Evolutionary conservation across 1,140 invertebrate species (phyloP), one percentile per base, ranked within the genome.

Genomic region (Chrysopa pallens): DNA sequence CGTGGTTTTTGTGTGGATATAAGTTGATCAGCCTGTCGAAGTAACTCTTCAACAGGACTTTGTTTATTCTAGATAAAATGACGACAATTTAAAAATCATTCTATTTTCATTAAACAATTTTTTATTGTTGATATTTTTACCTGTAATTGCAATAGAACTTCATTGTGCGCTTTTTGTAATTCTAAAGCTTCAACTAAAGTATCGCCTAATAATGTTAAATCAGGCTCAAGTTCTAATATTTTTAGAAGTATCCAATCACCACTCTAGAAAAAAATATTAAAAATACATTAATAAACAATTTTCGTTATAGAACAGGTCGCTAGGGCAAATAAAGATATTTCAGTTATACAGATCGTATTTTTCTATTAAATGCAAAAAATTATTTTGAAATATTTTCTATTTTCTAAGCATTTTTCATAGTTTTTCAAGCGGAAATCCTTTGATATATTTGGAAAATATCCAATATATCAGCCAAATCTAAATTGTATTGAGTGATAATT

Each of bases 31-130:
- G 87, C 87, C 61, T 86, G 78, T 33, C 78, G 70, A 38, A 92
- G 70, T 41, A 93, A 71, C 62, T 92, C 86, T 53, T 88, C 83
- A 46, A 93, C 86, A 38, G 90, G 87, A 56, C 80, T 84, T 59
- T 92, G 85, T 64, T 93, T 88, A 51, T 73, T 80, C 84, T 92
- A 57, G 31, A 69, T 65, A 48, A 42, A 45, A 41, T 49, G 40
- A 45, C 8, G 8, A 12, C 2, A 8, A 4, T 33, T 33, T 4
- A 33, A 33, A 33, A 33, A 33, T 33, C 6, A 33, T 12, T 12
- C 2, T 11, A 33, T 33, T 11, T 33, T 9, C 6, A 2, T 11
- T 33, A 33, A 33, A 4, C 2, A 33, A 33, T 11, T 33, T 33
- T 11, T 2, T 4, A 11, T 6, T 2, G 4, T 11, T 6, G n/a